Evolutionary conservation across 2,888 invertebrate species (phyloP).

Genomic region (Eupithecia exiguata): DNA sequence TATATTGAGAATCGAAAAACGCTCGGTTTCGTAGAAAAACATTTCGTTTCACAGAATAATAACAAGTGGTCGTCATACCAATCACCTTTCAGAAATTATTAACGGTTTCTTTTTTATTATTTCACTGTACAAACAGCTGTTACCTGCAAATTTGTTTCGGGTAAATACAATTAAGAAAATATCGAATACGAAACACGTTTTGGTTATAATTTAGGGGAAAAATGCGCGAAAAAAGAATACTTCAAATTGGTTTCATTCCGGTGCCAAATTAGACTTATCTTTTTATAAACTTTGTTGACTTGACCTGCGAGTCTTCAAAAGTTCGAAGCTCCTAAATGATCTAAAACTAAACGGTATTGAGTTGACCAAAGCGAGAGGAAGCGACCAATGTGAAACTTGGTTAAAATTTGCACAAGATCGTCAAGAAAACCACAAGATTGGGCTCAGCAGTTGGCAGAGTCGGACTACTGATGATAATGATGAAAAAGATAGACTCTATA

Average conservation of each 20-base stretch:
- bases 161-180: conserved; percentile 14
- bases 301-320: neutral
- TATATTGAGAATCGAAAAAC: neutral
- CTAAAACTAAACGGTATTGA: neutral
- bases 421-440: neutral
- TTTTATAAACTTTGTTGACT: neutral
- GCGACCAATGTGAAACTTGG: neutral
- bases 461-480: too few relatives aligned
- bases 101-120: conserved; percentile 13
- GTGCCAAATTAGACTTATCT: neutral
- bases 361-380: neutral
- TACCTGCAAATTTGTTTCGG: conserved; percentile 10
- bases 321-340: neutral
- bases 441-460: neutral
- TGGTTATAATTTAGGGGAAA: neutral
- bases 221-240: neutral
- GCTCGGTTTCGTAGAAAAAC: too few relatives aligned
- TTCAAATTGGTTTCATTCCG: neutral
- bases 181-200: neutral
- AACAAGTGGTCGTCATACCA: conserved; percentile 4
- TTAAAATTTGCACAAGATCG: neutral
- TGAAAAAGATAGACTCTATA: too few relatives aligned
- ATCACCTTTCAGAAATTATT: conserved; percentile 14
- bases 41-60: neutral
- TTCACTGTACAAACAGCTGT: conserved; percentile 11